Evolutionary conservation across 2,113 vertebrate species (phyloP).

Genomic region (Fulmarus glacialis): DNA sequence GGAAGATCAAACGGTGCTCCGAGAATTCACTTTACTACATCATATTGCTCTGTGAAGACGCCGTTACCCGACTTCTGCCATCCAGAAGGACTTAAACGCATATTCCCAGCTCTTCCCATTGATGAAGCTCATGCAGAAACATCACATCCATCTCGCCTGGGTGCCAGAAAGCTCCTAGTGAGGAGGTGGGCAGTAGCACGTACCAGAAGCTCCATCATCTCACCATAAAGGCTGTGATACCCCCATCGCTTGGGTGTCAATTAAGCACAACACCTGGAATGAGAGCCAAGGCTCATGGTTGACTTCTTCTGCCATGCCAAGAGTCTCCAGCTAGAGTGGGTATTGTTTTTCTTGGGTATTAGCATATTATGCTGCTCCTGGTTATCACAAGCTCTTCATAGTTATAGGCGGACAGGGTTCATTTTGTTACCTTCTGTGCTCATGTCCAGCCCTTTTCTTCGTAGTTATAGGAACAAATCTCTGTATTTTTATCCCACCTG

Average conservation of each 20-base stretch:
- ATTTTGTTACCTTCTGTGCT: neutral
- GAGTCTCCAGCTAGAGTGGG: neutral
- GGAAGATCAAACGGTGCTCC: neutral
- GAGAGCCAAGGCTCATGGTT: neutral
- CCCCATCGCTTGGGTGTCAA: rapidly evolving
- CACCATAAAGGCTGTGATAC: neutral
- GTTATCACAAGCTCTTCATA: neutral
- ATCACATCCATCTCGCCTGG: neutral
- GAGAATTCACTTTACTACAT: neutral
- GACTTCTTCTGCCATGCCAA: neutral
- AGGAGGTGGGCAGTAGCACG: neutral
- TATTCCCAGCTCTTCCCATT: neutral
- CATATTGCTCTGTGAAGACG: neutral
- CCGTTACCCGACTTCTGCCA: rapidly evolving
- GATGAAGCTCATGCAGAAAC: neutral
- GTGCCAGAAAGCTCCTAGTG: neutral
- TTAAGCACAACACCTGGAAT: neutral
- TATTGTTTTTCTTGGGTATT: neutral
- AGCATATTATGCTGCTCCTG: neutral
- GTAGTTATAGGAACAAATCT: neutral
- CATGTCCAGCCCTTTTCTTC: neutral
- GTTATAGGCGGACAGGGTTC: neutral
- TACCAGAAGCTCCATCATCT: neutral
- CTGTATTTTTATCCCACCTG: neutral
- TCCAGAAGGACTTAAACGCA: neutral